These are phyloP conservation scores for Drosophila bocqueti DNA, from an alignment of 1,140 invertebrate species.

Conservation along the genomic window DNA sequence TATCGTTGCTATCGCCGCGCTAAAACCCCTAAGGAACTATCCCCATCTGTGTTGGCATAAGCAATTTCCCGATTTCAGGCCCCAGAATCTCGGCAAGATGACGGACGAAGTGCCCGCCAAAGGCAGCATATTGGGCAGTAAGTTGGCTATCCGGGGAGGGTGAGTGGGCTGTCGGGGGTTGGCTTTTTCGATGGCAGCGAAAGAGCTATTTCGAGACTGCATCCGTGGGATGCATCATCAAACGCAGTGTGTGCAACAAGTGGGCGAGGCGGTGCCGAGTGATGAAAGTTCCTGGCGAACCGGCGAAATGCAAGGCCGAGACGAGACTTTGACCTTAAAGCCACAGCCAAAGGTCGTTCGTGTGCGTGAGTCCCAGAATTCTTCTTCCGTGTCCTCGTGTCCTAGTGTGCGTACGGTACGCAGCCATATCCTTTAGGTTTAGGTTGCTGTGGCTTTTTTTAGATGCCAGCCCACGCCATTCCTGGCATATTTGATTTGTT, in stretches of 20 bases:
- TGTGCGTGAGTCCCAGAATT: slow-evolving; percentile 32
- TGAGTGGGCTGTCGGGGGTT: not conserved
- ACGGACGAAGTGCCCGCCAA: slow-evolving; percentile 74
- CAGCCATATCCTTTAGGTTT: slow-evolving; percentile 57
- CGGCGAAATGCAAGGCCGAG: slow-evolving; percentile 23
- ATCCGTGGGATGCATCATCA: slow-evolving; percentile 55
- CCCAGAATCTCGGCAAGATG: slow-evolving; percentile 49
- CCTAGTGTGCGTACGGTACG: slow-evolving; percentile 14
- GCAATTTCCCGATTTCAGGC: slow-evolving; percentile 35
- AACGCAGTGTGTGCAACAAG: slow-evolving; percentile 67
- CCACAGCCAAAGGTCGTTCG: slow-evolving; percentile 67
- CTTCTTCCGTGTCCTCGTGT: slow-evolving; percentile 16
- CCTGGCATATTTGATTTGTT: slow-evolving; percentile 43
- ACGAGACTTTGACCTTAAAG: slow-evolving; percentile 70
- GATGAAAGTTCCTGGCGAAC: slow-evolving; percentile 31
- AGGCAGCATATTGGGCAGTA: slow-evolving; percentile 83
- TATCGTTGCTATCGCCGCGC: slow-evolving; percentile 9
- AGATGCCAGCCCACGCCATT: slow-evolving; percentile 35
- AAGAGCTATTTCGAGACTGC: slow-evolving; percentile 54
- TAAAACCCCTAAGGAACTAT: slow-evolving; percentile 14
- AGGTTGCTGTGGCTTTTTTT: slow-evolving; percentile 59
- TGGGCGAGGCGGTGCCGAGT: slow-evolving; percentile 28
- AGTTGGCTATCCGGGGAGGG: slow-evolving; percentile 43
- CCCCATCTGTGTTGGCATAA: slow-evolving; percentile 23
- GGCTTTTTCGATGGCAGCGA: not conserved